A percentile compares a stretch with the other conserved stretches of the same genome.
These are phyloP conservation scores for Budorcas taxicolor DNA, from an alignment of 2,113 vertebrate species.

Conservation along the genomic window DNA sequence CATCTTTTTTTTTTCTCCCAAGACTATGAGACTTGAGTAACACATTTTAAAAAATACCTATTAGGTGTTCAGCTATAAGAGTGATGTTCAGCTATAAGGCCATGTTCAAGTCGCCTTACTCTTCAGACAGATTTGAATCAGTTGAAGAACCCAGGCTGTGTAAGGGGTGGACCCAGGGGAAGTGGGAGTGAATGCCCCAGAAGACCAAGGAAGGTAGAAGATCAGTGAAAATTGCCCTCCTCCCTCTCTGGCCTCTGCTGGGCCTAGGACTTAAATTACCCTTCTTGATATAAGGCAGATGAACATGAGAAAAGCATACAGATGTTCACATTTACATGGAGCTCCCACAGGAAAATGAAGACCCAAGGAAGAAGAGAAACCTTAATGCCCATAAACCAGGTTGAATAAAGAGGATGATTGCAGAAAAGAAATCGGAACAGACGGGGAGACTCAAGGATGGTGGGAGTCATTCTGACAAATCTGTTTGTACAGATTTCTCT, in stretches of 20 bases:
- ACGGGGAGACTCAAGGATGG: rapidly evolving
- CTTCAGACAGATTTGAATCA: not conserved
- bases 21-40: not conserved
- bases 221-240: rapidly evolving
- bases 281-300: not conserved
- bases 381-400: too few species aligned
- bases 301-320: not conserved
- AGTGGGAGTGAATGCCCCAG: rapidly evolving
- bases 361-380: too few species aligned
- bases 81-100: too few species aligned
- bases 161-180: rapidly evolving
- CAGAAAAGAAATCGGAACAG: not conserved
- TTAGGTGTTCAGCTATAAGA: rapidly evolving
- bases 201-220: not conserved
- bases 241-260: not conserved
- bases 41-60: not conserved
- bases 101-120: rapidly evolving
- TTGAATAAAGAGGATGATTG: not conserved
- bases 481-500: not conserved
- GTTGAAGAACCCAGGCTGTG: not conserved
- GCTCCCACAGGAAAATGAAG: not conserved
- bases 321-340: rapidly evolving
- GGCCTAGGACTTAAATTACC: not conserved
- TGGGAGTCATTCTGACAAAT: not conserved
- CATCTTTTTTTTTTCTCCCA: not conserved